Evolutionary conservation across 2,888 invertebrate genomes (phyloP), one percentile per base, ranked within the genome.

Genomic region (Anodontia alba): DNA sequence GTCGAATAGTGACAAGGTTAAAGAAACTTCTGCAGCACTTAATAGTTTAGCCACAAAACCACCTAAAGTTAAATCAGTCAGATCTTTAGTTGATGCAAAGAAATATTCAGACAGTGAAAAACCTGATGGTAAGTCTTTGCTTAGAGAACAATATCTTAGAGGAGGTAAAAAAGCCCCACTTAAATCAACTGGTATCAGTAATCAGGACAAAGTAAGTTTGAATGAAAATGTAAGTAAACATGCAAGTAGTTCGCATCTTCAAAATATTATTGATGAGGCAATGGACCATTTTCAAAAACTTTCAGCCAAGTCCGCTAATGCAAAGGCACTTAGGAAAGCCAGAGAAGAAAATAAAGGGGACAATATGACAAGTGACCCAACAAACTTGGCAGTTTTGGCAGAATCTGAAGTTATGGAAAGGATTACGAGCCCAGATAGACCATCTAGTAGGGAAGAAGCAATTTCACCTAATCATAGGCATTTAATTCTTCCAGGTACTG

Each of bases 221-320:
- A 38, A 38, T 38, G 38, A 38, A 38, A 5, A 5, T 38, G 38
- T 12, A 38, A 38, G 5, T 38, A 38, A 38, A 38, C 5, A 38
- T 38, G 38, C 38, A 38, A 26, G n/a, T n/a, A 31, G 62, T 1
- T 62, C 62, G 10, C 62, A 62, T 62, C 62, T 62, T 8, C 62
- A 62, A 20, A 10, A 62, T 20, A 62, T 62, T n/a, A 62, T 62
- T 62, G 62, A 62, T 62, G 62, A 62, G 33, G 62, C 62, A 17
- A 62, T 62, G 62, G 62, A 62, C 20, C 62, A 62, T 33, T 62
- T 62, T 62, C 31, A 31, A 29, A 62, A 62, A 62, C 62, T 62
- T 62, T 12, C 62, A 33, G 7, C 57, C 23, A 57, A 26, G 29
- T 26, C 57, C 8, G 20, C 12, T 17, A 26, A 26, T 54, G 3